Conservation (phyloP, 1,140 invertebrate species). For the Trichogramma pretiosum region DNA sequence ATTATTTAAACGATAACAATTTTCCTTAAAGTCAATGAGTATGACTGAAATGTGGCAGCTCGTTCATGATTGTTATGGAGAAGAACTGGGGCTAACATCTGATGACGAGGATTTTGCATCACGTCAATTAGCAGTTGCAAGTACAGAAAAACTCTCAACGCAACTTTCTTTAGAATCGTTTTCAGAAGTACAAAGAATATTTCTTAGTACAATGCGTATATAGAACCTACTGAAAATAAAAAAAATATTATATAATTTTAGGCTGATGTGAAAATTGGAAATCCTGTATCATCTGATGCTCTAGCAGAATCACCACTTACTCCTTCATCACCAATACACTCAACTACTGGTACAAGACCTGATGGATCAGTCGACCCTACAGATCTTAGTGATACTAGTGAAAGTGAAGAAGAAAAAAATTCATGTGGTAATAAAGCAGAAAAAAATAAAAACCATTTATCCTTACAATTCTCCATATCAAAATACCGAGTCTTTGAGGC, state of each 20-base stretch:
- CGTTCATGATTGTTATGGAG: constrained; percentile 84
- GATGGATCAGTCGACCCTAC: constrained; percentile 49
- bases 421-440: constrained; percentile 24
- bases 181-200: constrained; percentile 40
- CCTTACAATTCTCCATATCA: constrained; percentile 2
- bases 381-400: constrained; percentile 73
- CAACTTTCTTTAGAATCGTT: constrained; percentile 49
- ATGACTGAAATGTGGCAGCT: constrained; percentile 82
- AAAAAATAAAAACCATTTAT: constrained; percentile 1
- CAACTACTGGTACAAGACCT: constrained; percentile 14
- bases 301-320: constrained; percentile 19
- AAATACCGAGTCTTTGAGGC: too few species aligned
- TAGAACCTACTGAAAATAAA: not conserved
- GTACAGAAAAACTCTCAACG: constrained; percentile 49
- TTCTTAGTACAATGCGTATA: not conserved
- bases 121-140: constrained; percentile 36
- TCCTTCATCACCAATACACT: constrained; percentile 15
- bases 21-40: constrained; percentile 60
- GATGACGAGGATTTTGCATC: constrained; percentile 84
- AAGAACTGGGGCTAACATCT: constrained; percentile 83
- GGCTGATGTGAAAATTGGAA: constrained; percentile 26
- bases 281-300: constrained; percentile 19
- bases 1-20: not conserved
- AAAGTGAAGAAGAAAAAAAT: constrained; percentile 65
- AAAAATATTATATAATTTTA: not conserved